Evolutionary conservation across 2,797 vertebrate species (phyloP).

Genomic region (Falco peregrinus): DNA sequence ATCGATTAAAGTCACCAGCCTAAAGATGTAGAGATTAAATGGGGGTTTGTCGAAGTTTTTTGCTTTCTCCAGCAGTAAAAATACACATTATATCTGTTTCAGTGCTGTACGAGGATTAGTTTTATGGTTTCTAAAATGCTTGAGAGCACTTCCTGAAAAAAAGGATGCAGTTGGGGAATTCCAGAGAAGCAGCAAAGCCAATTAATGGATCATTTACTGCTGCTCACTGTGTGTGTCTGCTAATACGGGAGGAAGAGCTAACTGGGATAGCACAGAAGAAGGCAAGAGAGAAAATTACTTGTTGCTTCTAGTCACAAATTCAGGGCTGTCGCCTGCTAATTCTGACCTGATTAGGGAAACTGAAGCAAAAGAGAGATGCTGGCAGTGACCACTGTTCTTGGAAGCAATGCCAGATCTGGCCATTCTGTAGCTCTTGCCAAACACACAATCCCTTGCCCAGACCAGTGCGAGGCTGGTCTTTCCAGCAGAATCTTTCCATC

Average conservation of each 20-base stretch:
- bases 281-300: not conserved
- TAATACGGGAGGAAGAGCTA: not conserved
- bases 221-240: not conserved
- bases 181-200: not conserved
- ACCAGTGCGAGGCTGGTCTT: constrained; percentile 5
- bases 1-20: not conserved
- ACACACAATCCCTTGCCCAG: constrained; percentile 16
- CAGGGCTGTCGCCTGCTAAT: not conserved
- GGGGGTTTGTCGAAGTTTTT: not conserved
- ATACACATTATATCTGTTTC: not conserved
- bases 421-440: constrained; percentile 29
- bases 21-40: not conserved
- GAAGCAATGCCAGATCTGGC: constrained; percentile 1
- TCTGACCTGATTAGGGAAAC: not conserved
- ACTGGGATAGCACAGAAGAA: not conserved
- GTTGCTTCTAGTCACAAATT: not conserved
- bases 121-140: not conserved
- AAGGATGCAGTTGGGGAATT: not conserved
- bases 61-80: not conserved
- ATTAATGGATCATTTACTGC: not conserved
- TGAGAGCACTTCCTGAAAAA: not conserved
- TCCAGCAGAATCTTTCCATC: constrained; percentile 30
- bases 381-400: not conserved
- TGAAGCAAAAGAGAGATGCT: not conserved
- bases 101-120: not conserved